Base-by-base conservation (phyloP, 2,888 invertebrate species). In the Saturnia pavonia region DNA sequence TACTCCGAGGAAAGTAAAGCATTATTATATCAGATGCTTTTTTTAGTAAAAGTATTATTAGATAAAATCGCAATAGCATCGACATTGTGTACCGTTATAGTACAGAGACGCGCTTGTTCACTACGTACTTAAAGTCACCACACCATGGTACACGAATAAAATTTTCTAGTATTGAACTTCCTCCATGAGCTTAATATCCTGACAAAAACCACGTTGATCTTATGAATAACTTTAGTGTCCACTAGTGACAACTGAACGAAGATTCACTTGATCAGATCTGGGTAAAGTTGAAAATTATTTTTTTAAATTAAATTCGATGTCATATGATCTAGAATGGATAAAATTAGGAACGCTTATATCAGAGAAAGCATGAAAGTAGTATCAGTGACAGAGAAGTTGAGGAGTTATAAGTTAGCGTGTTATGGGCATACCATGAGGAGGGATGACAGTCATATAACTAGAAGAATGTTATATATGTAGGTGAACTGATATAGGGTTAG, bases 31-130 rank as follows among this genome's bases (percentile, higher is more conserved):
- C 65, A 65, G 65, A 65, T 40, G 40, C 65, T 65, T 40, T 65
- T 57, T 65, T 65, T 65, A 65, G 65, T 65, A 65, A 65, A n/a
- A 8, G 65, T 65, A 65, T 65, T 65, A 65, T 65, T 65, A 65
- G 40, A 65, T 65, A 40, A 65, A 40, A 65, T 6, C 65, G 65
- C 40, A 65, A 65, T 65, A 65, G 65, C 65, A 9, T 65, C 65
- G 9, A 65, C 34, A 65, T 65, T 65, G 34, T 65, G 19, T 40
- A 65, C 40, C 16, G 9, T 12, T 9, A 65, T 65, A 65, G 63
- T 40, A 65, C 40, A 65, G 16, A 60, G 25, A 14, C 57, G 14
- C 57, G 57, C 57, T 25, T 60, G 57, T 60, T 60, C 57, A 27
- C 57, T 60, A 34, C 3, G 34, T 34, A 27, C 57, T 27, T 25